Conservation (phyloP, 2,113 vertebrate species). For the Sinocyclocheilus maitianheensis region DNA sequence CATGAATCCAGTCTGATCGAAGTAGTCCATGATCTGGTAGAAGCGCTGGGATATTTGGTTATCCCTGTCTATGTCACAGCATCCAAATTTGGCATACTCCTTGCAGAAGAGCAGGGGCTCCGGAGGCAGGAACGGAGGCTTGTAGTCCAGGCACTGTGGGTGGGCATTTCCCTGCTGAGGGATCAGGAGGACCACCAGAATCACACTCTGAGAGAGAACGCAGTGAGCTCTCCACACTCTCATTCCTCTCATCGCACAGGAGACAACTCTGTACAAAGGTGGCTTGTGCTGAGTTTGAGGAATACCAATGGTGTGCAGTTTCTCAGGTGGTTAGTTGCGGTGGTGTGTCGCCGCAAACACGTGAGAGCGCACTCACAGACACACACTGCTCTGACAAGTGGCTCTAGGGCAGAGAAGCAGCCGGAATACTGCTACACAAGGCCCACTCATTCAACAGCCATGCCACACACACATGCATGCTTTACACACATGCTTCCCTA, state of each 20-base stretch:
- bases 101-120: conserved; percentile 78
- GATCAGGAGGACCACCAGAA: conserved; percentile 64
- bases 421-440: conserved; percentile 41
- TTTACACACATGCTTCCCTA: conserved; percentile 16
- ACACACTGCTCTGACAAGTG: conserved; percentile 25
- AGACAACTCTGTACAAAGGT: conserved; percentile 10
- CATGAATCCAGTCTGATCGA: conserved; percentile 72
- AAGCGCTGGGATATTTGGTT: conserved; percentile 67
- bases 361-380: conserved; percentile 9
- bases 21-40: conserved; percentile 74
- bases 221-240: conserved; percentile 16
- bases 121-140: conserved; percentile 80
- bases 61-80: conserved; percentile 75
- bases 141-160: conserved; percentile 82
- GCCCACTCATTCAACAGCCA: conserved; percentile 74
- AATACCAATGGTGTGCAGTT: conserved; percentile 11
- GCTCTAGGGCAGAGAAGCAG: conserved; percentile 39
- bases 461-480: conserved; percentile 44
- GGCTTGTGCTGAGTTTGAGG: conserved; percentile 28
- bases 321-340: background rate
- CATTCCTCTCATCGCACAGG: conserved; percentile 40
- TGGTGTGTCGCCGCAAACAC: conserved; percentile 3
- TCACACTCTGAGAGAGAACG: conserved; percentile 1
- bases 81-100: conserved; percentile 79
- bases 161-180: conserved; percentile 66